These are phyloP conservation scores for Amazona vittata DNA, from an alignment of 2,113 vertebrate genomes.

Conservation along the genomic window DNA sequence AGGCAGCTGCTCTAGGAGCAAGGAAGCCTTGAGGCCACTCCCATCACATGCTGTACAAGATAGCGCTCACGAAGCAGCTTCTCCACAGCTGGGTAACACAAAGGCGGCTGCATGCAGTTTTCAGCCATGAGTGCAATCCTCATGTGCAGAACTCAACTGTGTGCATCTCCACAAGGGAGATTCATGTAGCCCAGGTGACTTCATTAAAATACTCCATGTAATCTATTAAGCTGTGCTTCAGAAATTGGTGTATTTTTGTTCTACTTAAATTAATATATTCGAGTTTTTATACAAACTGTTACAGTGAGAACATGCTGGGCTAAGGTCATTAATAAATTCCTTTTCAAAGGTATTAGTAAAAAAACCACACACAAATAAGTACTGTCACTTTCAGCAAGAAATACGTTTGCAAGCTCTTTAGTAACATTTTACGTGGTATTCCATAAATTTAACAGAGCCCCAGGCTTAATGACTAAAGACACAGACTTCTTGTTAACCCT, in stretches of 20 bases:
- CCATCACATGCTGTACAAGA: neutral
- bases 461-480: neutral
- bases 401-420: neutral
- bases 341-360: neutral
- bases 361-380: neutral
- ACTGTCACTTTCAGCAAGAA: neutral
- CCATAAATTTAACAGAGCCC: neutral
- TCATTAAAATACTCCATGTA: neutral
- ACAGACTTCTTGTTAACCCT: neutral
- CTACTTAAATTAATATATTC: neutral
- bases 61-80: neutral
- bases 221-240: neutral
- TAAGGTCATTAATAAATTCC: neutral
- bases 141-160: neutral
- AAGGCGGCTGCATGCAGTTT: neutral
- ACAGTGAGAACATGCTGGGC: neutral
- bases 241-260: neutral
- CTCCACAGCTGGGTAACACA: too few relatives aligned
- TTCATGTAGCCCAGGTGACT: rapidly evolving
- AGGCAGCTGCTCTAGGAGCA: neutral
- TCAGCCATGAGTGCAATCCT: neutral
- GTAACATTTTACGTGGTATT: neutral
- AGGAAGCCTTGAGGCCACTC: neutral
- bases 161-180: neutral
- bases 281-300: neutral